Base-by-base conservation (phyloP, 1,140 invertebrate genomes). In the Oscheius sp. region DNA sequence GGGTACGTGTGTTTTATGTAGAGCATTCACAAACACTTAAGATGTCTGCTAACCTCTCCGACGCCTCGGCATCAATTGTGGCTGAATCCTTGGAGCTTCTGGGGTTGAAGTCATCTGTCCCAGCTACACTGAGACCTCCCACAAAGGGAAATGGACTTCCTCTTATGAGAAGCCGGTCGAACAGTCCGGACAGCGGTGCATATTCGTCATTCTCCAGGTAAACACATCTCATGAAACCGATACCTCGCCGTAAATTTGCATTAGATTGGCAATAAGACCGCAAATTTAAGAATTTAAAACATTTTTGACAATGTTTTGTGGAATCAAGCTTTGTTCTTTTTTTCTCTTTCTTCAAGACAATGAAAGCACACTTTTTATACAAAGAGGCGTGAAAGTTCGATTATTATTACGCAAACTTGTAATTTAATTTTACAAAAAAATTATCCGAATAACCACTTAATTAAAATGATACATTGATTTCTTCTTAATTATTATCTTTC, bases 111-210 rank as follows among this genome's bases (percentile, higher is more conserved):
- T 35, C 59, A 23, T 62, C 59, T 18, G 32, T 62, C 15, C 28
- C 59, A 18, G 59, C 32, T 32, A 35, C 49, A 7, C 49, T 55
- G 7, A 15, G 49, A 31, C 59, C 59, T 7, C 10, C 34, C 28
- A 10, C 59, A 13, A 7, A 23, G 15, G 34, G 26, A 10, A 26
- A 3, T 29, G 28, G 28, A 15, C 29, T 29, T 10, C 3, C 15
- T 7, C 3, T 62, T 3, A 7, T 62, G 7, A 62, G 32, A 31
- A 62, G 59, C 32, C 10, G 59, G 34, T 62, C 59, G 10, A 18
- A 23, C 29, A 62, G 59, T 26, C 59, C 59, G 23, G 59, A 62
- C 29, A 62, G 59, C 32, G 59, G 59, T 3, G 59, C 59, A 4
- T 62, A 15, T 23, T 62, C 59, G 4, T n/a, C n/a, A 45, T n/a